Evolutionary conservation across 2,113 vertebrate genomes (phyloP), one percentile per base, ranked within the genome.

Genomic region (Thalassoma bifasciatum): DNA sequence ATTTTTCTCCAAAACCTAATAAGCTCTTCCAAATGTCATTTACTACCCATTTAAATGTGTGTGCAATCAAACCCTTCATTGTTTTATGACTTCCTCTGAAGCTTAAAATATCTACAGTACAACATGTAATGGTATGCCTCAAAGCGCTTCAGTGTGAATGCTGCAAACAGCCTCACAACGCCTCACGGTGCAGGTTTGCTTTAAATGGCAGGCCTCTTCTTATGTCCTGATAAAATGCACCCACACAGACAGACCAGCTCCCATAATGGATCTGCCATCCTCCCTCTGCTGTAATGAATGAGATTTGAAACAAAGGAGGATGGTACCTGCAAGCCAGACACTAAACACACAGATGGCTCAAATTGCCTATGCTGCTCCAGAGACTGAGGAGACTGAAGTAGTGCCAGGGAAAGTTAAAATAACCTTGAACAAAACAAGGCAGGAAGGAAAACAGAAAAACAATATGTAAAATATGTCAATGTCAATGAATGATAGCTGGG

Each of bases 201-300:
- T 88, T 85, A 89, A 91, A 89, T 76, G 84, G 83, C 81, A 82
- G 66, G 75, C 71, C 60, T 77, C 88, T 72, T 91, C 89, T 88
- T 85, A 87, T 88, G 84, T 91, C 77, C 85, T 85, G 89, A 91
- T 90, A 86, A 89, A 91, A 91, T 82, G 85, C 86, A 79, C 85
- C 89, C 88, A 91, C 91, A 88, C 87, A 91, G 86, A 87, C 88
- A 89, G 83, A 61, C 75, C 75, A 40, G 85, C 86, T 87, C 82
- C 87, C 84, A 90, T 89, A 89, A 90, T 88, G 89, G 87, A 88
- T 88, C 84, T 88, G 91, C 86, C 89, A 89, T 89, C 84, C 88
- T 90, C 89, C 87, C 83, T 88, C 87, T 82, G 86, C 91, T 91
- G 86, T 91, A 94, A 93, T 93, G 90, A 93, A 93, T 88, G 88